Percentiles rank a stretch among this genome's conserved stretches.
Conservation (phyloP, 2,113 vertebrate genomes). For the Coptodon rendalli region DNA sequence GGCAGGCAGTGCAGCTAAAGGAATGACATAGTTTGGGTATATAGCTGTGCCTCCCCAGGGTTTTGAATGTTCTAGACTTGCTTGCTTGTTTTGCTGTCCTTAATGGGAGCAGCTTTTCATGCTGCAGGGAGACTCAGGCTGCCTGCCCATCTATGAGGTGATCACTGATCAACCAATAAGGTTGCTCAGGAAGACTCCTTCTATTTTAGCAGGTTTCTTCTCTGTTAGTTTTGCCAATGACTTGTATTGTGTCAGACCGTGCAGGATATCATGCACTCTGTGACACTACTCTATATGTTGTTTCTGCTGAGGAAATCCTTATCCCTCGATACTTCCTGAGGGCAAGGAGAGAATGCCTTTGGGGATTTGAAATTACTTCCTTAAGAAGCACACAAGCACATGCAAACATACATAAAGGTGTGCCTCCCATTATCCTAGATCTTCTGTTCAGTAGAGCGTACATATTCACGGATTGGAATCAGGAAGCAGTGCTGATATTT, state of each 20-base stretch:
- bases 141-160: conserved; percentile 3
- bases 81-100: conserved; percentile 42
- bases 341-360: background rate
- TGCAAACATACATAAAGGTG: background rate
- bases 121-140: background rate
- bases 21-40: conserved; percentile 3
- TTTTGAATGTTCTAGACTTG: background rate
- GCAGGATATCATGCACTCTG: background rate
- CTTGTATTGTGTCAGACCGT: background rate
- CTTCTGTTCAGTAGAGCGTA: background rate
- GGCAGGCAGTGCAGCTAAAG: background rate
- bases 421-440: background rate
- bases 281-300: background rate
- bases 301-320: background rate
- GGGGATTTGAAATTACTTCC: conserved; percentile 26
- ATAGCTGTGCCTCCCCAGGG: background rate
- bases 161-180: background rate
- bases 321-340: background rate
- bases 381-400: background rate
- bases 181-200: background rate
- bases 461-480: background rate
- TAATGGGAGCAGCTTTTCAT: conserved; percentile 11
- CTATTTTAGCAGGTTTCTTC: background rate
- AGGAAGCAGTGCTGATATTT: background rate
- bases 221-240: background rate